Percentiles rank a stretch among this genome's conserved stretches.
These are phyloP conservation scores for Cephus nigrinus DNA, from an alignment of 2,888 invertebrate genomes.

Conservation along the genomic window DNA sequence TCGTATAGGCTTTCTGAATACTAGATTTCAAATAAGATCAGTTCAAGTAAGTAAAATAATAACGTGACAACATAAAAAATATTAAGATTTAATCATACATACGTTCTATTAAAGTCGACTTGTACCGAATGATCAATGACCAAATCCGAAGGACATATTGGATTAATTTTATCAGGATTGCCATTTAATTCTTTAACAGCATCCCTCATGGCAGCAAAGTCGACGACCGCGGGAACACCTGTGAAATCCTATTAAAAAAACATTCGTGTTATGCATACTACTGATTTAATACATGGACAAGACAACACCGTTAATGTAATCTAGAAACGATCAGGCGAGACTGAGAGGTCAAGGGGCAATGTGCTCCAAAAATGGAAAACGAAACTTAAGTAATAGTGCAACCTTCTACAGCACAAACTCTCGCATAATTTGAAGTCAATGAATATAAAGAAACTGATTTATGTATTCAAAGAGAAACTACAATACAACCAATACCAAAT, in stretches of 20 bases:
- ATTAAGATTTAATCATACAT: constrained; percentile 44
- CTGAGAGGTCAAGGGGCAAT: neutral
- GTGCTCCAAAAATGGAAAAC: neutral
- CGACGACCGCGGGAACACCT: constrained; percentile 98
- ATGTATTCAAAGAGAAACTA: neutral
- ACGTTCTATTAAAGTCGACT: constrained; percentile 89
- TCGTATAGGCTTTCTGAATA: neutral
- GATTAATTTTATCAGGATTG: constrained; percentile 93
- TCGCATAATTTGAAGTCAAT: neutral
- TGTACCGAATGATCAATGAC: constrained; percentile 99
- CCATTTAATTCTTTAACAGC: constrained; percentile 89
- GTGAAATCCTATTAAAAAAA: constrained; percentile 80
- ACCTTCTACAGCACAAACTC: neutral
- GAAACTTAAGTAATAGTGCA: neutral
- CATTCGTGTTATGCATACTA: neutral
- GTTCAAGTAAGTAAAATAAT: neutral
- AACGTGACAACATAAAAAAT: neutral
- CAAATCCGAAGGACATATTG: constrained; percentile 95
- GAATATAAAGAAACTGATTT: neutral
- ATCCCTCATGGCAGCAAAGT: constrained; percentile 98
- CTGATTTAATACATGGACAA: neutral
- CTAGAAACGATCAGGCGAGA: neutral
- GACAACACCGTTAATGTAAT: neutral
- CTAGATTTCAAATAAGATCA: neutral
- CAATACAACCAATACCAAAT: neutral